Evolutionary conservation across 2,113 vertebrate genomes (phyloP).

Genomic region (Ellobius talpinus): DNA sequence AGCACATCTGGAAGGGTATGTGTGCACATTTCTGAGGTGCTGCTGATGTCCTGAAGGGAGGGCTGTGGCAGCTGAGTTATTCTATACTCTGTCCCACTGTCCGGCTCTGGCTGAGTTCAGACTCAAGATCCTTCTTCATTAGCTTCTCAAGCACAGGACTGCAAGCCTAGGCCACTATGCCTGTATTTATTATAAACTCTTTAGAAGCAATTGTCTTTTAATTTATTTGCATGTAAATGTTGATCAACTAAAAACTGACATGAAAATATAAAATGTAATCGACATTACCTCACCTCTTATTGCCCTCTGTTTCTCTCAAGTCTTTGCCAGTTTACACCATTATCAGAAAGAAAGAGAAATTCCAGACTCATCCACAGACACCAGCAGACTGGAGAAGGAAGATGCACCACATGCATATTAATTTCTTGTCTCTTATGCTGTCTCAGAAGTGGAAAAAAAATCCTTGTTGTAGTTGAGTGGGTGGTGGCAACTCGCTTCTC

Average conservation of each 20-base stretch:
- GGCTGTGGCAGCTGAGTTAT: not conserved
- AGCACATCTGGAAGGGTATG: no score
- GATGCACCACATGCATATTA: conserved; percentile 22
- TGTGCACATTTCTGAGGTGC: not conserved
- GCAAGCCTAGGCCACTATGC: not conserved
- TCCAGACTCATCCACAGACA: not conserved
- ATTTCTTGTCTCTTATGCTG: conserved; percentile 62
- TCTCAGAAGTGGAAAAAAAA: conserved; percentile 42
- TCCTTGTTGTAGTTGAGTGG: conserved; percentile 42
- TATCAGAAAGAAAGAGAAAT: conserved; percentile 1
- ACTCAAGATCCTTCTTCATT: not conserved
- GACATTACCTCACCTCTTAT: no score
- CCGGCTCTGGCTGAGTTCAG: not conserved
- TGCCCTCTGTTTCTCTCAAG: not conserved
- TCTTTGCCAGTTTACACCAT: not conserved
- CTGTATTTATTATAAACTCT: not conserved
- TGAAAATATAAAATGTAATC: not conserved
- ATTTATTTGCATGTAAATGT: not conserved
- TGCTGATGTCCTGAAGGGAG: not conserved
- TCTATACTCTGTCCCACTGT: no score
- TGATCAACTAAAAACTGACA: conserved; percentile 15
- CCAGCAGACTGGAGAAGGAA: not conserved
- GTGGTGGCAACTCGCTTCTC: conserved; percentile 36
- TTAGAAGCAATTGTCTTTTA: conserved; percentile 15
- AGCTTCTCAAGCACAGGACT: not conserved